These are phyloP conservation scores for Tangara arthus DNA, from an alignment of 2,797 vertebrate species.

Conservation along the genomic window DNA sequence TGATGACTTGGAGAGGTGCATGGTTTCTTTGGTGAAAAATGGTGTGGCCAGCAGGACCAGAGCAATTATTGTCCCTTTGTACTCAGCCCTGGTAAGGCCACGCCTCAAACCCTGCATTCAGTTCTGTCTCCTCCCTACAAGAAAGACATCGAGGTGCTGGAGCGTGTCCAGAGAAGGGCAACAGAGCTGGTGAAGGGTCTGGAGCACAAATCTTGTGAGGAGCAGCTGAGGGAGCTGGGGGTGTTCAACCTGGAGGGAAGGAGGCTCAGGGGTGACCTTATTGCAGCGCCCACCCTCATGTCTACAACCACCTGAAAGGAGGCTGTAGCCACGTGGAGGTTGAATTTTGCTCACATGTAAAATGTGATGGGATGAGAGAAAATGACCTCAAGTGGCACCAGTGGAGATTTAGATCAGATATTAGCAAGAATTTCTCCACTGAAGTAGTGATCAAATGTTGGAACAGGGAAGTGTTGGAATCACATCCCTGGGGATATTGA, in stretches of 20 bases:
- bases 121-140: not conserved
- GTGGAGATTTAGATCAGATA: not conserved
- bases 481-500: not conserved
- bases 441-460: not conserved
- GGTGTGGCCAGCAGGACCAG: not conserved
- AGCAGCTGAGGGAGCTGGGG: not conserved
- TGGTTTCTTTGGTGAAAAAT: not conserved
- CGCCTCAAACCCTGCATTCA: not conserved
- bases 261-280: not conserved
- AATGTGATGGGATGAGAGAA: not conserved
- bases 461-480: not conserved
- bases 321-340: too few relatives aligned
- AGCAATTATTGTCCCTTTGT: not conserved
- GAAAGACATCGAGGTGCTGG: not conserved
- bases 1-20: not conserved
- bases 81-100: accelerated
- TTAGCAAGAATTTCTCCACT: not conserved
- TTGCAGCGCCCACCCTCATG: not conserved
- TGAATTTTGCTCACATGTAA: accelerated
- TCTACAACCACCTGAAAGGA: not conserved
- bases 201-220: not conserved
- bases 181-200: accelerated
- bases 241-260: not conserved
- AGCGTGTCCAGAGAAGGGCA: not conserved
- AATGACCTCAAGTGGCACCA: not conserved